phyloP scores from a whole-genome alignment of 2,797 vertebrate species.

The Hozukius guyotensis region DNA sequence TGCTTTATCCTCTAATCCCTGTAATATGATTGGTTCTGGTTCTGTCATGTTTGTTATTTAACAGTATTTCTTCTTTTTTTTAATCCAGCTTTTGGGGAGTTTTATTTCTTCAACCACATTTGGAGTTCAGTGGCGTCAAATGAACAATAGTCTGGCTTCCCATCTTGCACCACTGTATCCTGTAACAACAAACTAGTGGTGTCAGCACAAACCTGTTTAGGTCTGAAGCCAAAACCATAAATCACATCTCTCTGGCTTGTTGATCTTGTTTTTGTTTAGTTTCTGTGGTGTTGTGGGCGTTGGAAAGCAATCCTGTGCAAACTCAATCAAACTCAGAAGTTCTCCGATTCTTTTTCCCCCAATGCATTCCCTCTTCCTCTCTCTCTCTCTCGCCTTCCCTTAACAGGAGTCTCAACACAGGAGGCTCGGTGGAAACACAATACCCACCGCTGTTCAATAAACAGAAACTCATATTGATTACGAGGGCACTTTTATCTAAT shows the following conservation, averaged over 20 bases:
- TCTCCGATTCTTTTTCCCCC: background rate
- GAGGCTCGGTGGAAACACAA: background rate
- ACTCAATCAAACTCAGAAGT: slow-evolving; percentile 47
- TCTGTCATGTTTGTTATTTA: background rate
- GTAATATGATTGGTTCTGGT: slow-evolving; percentile 1
- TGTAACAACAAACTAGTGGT: slow-evolving; percentile 16
- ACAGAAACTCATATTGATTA: slow-evolving; percentile 15
- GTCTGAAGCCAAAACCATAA: slow-evolving; percentile 43
- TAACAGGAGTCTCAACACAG: background rate
- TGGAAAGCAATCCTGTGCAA: slow-evolving; percentile 35
- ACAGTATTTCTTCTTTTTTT: background rate
- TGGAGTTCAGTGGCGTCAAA: background rate
- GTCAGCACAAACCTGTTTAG: slow-evolving; percentile 44
- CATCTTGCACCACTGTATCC: background rate
- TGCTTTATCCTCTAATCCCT: background rate
- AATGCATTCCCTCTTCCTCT: background rate
- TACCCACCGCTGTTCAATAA: background rate
- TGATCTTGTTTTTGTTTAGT: slow-evolving; percentile 29
- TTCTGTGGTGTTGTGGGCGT: background rate
- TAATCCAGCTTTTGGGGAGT: background rate
- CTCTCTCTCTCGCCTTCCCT: background rate
- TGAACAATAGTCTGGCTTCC: background rate
- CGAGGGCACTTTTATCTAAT: slow-evolving; percentile 7
- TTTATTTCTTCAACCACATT: slow-evolving; percentile 7
- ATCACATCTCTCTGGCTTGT: slow-evolving; percentile 38